Base-by-base conservation (phyloP, 1,140 invertebrate species). In the Camponotus floridanus region DNA sequence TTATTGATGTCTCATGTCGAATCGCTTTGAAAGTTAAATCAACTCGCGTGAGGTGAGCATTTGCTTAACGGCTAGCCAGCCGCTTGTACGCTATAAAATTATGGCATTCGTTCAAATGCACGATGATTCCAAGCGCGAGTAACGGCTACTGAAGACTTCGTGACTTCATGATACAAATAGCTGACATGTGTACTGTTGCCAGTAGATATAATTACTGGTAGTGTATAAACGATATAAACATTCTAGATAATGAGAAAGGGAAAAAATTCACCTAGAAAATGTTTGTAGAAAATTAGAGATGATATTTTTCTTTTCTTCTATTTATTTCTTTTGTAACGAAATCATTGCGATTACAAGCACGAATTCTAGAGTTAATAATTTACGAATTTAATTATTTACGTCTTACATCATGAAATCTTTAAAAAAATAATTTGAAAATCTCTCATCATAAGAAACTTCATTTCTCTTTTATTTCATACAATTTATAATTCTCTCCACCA, bases 21-120 rank as follows among this genome's bases (percentile, higher is more conserved):
- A 83, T 83, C 68, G 55, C 26, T 74, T 73, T 83, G 55, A 73
- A 83, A 83, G 79, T 31, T 74, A 83, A 83, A 83, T 73, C 79
- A 83, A 83, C 31, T 39, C 42, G 26, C 31, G 31, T 70, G 55
- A 83, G 51, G 31, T 68, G 33, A 57, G 45, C 76, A 42, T 74
- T 83, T 74, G 68, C 68, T 74, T 83, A 83, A 83, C 79, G 68
- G 55, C 68, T 26, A 39, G 21, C 7, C 36, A 68, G 26, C 4
- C 33, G 39, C 67, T 57, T 81, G 51, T 33, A 18, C 26, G 21
- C n/a, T 26, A 2, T 81, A 59, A 81, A 80, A 81, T 73, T 61
- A 61, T 71, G 26, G 65, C 26, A 26, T 83, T 81, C 71, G 70
- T 31, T 45, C 67, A 13, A 61, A 73, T 39, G 26, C 5, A 48